Base-by-base conservation (phyloP, 2,888 invertebrate species). In the Caenorhabditis uteleia region DNA sequence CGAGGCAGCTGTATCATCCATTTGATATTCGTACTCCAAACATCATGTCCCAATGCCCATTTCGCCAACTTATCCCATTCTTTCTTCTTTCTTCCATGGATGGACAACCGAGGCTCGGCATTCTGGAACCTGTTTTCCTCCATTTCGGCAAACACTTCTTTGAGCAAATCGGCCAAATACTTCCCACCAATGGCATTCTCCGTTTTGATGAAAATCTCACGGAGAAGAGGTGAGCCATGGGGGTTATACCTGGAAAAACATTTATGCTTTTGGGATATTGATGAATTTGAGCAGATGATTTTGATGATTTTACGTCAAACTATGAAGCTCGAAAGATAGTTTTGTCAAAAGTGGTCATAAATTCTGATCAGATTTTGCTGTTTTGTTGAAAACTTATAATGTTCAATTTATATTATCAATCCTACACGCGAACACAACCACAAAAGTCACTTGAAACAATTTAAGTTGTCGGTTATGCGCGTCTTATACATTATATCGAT, bases 121-220 rank as follows among this genome's bases (percentile, higher is more conserved):
- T 97, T 97, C 86, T 98, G 98, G 85, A 98, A 99, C 85, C 98
- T 98, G 77, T 93, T 93, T 86, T 99, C 98, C 84, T 98, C 95
- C 53, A 98, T 87, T 85, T 98, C 97, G 56, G 89, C 89, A 51
- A 93, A 90, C 1, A 98, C 95, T 86, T 98, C 97, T 85, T 95
- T 97, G 51, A 98, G 91, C 73, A 98, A 93, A 83, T 93, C 89
- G 4, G 95, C 98, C 87, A 97, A 98, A 86, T 95, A 98, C 86
- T 91, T 92, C 56, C 98, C 98, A 82, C 91, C 90, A 83, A 93
- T 89, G 85, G 90, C 90, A 86, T 98, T 99, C 84, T 98, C 97
- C 0, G 97, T 95, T 86, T 99, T 99, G 62, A 98, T 89, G 86
- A 99, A 99, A 16, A 99, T 95, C 86, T 99, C 98, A 21, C 98